phyloP scores from a whole-genome alignment of 2,113 vertebrate genomes.

The Pedionomus torquatus region DNA sequence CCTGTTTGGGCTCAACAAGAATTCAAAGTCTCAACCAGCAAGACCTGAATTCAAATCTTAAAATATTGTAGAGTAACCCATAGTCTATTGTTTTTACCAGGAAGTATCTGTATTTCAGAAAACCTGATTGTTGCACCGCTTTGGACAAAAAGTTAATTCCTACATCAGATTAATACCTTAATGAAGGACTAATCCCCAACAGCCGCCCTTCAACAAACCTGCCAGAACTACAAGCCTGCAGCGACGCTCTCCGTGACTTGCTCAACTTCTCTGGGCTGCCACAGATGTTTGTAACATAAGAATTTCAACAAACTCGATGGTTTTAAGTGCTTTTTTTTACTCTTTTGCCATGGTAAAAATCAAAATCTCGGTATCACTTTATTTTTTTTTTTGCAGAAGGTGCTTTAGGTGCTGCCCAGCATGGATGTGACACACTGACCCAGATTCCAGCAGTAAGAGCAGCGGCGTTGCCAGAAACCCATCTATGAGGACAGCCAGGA shows the following conservation, averaged over 20 bases:
- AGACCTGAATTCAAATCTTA: not conserved
- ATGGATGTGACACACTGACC: conserved; percentile 55
- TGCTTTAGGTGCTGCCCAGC: not conserved
- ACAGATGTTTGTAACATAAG: accelerated
- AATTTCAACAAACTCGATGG: accelerated
- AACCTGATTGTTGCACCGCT: not conserved
- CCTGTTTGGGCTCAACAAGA: not conserved
- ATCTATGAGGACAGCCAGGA: not conserved
- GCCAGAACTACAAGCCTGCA: not conserved
- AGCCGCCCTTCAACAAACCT: not conserved
- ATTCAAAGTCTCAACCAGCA: accelerated
- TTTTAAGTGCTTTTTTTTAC: accelerated
- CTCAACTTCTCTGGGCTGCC: not conserved
- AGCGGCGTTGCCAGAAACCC: not conserved
- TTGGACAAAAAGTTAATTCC: not conserved
- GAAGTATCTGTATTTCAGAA: accelerated
- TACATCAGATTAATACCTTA: not conserved
- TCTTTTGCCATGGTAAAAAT: not conserved
- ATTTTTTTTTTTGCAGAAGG: not conserved
- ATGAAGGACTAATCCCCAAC: not conserved
- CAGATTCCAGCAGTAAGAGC: not conserved
- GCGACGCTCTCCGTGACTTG: accelerated
- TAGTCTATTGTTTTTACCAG: accelerated
- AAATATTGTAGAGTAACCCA: accelerated
- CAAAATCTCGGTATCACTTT: not conserved